These are phyloP conservation scores for Liopterus haemorrhoidalis DNA, from an alignment of 2,888 invertebrate genomes.

Conservation along the genomic window DNA sequence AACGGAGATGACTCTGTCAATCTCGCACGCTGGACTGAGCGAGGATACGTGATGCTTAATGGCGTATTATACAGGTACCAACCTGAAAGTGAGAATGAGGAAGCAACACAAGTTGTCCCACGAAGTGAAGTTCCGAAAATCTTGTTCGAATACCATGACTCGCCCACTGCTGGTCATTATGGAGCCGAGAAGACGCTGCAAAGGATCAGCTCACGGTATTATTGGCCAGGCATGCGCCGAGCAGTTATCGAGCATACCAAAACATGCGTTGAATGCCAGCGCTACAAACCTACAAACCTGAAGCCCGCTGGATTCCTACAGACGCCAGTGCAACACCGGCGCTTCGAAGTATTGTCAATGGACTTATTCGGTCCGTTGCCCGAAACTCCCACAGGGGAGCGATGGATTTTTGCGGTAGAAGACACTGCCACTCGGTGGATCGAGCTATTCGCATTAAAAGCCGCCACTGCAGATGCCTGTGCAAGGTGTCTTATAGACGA, in stretches of 20 bases:
- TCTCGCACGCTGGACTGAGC: slow-evolving; percentile 10
- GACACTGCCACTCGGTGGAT: slow-evolving; percentile 31
- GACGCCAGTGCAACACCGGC: slow-evolving; percentile 14
- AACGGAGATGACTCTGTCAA: too few species aligned
- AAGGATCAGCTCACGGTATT: slow-evolving; percentile 7
- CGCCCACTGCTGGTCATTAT: slow-evolving; percentile 25
- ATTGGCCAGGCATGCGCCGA: slow-evolving; percentile 9
- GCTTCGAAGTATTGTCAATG: slow-evolving; percentile 20
- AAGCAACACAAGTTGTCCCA: too few species aligned
- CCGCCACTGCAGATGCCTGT: slow-evolving; percentile 35
- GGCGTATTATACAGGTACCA: slow-evolving; percentile 19
- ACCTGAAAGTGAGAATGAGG: neutral
- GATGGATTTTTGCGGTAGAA: slow-evolving; percentile 14
- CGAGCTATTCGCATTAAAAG: slow-evolving; percentile 35
- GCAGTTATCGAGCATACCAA: neutral
- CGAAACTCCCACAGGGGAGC: slow-evolving; percentile 19
- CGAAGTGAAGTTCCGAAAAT: neutral
- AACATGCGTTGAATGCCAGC: neutral
- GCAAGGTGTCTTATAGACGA: slow-evolving; percentile 34
- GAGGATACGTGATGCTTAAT: slow-evolving; percentile 22
- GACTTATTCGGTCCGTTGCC: slow-evolving; percentile 26
- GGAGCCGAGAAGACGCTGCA: slow-evolving; percentile 16
- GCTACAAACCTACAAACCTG: neutral
- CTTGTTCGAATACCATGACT: slow-evolving; percentile 20
- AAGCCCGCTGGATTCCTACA: neutral